phyloP scores from a whole-genome alignment of 2,888 invertebrate species.

The Trichopria drosophilae region DNA sequence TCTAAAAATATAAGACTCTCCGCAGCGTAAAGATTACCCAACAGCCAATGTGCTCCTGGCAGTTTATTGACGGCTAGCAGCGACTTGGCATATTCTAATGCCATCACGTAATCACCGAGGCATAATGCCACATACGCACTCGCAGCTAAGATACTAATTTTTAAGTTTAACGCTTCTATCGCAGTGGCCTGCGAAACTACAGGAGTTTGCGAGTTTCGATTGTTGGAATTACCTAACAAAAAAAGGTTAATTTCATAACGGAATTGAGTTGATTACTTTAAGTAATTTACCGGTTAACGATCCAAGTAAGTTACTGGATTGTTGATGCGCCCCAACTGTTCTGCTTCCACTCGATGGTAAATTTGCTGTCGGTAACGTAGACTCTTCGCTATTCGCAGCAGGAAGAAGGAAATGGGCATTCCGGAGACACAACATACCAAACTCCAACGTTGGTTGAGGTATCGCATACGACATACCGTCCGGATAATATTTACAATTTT shows the following conservation, averaged over 20 bases:
- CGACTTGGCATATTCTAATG: conserved; percentile 76
- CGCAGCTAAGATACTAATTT: conserved; percentile 70
- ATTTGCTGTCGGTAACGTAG: conserved; percentile 38
- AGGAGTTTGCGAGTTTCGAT: conserved; percentile 30
- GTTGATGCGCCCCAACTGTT: conserved; percentile 23
- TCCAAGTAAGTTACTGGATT: conserved; percentile 28
- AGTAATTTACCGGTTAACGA: too few species aligned
- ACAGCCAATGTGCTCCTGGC: conserved; percentile 72
- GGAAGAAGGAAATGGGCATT: conserved; percentile 79
- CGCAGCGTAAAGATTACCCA: conserved; percentile 87
- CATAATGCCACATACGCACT: conserved; percentile 84
- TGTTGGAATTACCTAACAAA: too few species aligned
- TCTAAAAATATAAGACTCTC: conserved; percentile 84
- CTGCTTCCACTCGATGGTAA: conserved; percentile 18
- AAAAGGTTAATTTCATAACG: too few species aligned
- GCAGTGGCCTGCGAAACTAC: conserved; percentile 42
- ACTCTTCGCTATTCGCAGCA: conserved; percentile 40
- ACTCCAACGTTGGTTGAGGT: conserved; percentile 85
- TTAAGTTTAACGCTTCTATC: conserved; percentile 51
- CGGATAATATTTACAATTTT: conserved; percentile 62
- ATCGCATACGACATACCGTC: conserved; percentile 80
- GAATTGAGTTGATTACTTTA: too few species aligned
- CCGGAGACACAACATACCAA: conserved; percentile 83
- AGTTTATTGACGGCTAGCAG: conserved; percentile 73
- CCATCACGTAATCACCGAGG: conserved; percentile 79